These are phyloP conservation scores for Lota lota DNA, from an alignment of 2,113 vertebrate genomes.

Conservation along the genomic window DNA sequence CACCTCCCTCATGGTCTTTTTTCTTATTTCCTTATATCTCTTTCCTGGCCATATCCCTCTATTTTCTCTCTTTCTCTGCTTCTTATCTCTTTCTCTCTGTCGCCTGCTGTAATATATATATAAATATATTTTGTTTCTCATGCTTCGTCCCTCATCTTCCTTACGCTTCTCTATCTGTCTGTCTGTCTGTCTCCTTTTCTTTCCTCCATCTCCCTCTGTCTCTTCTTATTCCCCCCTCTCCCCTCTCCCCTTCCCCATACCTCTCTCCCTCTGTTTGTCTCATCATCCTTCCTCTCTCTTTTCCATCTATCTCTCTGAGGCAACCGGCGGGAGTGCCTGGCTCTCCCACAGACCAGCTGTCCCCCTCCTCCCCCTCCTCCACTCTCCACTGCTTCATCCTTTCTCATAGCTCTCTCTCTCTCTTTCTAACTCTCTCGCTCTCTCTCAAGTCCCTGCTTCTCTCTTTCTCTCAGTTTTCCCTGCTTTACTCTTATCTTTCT, in stretches of 20 bases:
- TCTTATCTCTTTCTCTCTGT: background rate
- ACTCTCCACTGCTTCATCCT: no score
- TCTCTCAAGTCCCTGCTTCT: no score
- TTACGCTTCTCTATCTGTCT: background rate
- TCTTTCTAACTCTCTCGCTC: no score
- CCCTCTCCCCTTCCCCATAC: background rate
- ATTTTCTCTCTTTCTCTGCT: background rate
- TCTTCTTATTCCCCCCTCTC: background rate
- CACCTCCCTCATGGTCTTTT: no score
- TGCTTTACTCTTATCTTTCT: no score
- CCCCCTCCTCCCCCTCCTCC: slow-evolving; percentile 8
- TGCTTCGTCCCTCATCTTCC: slow-evolving; percentile 4
- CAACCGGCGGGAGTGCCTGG: slow-evolving; percentile 45
- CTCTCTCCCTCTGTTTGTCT: background rate
- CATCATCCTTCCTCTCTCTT: background rate
- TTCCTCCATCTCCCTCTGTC: slow-evolving; percentile 11
- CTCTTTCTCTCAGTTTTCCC: no score
- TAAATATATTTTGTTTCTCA: slow-evolving; percentile 14
- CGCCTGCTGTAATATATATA: background rate
- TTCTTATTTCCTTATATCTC: background rate
- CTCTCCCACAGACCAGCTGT: slow-evolving; percentile 52
- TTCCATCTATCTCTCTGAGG: slow-evolving; percentile 20
- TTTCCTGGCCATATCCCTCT: slow-evolving; percentile 12
- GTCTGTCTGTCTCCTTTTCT: background rate
- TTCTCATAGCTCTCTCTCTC: no score